Percentiles rank a stretch among this genome's conserved stretches.
phyloP scores from a whole-genome alignment of 2,888 invertebrate species.

The Anaspis maculata region DNA sequence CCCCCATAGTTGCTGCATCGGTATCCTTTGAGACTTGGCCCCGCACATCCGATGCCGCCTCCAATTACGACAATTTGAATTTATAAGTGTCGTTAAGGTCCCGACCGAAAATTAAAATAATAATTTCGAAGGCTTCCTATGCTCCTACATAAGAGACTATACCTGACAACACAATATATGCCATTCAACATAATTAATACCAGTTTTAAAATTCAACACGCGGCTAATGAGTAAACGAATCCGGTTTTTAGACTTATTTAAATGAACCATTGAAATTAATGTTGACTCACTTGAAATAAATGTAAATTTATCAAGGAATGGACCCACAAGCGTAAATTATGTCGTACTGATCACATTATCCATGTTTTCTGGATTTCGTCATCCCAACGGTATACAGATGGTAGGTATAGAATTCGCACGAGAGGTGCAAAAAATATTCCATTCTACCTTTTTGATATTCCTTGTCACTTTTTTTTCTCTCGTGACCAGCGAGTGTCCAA shows the following conservation, averaged over 20 bases:
- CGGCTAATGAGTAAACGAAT: constrained; percentile 27
- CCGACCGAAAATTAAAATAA: constrained; percentile 17
- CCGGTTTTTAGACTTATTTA: constrained; percentile 30
- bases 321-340: constrained; percentile 15
- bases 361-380: no score
- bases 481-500: no score
- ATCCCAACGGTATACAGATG: background rate
- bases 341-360: no score
- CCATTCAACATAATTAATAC: constrained; percentile 27
- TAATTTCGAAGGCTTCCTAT: constrained; percentile 13
- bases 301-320: constrained; percentile 23
- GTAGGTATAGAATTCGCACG: no score
- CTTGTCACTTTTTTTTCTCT: no score
- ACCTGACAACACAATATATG: constrained; percentile 15
- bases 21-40: constrained; percentile 8
- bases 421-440: no score
- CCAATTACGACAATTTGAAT: constrained; percentile 21
- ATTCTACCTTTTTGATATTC: no score
- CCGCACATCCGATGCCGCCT: constrained; percentile 14
- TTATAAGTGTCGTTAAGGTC: constrained; percentile 16
- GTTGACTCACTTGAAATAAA: constrained; percentile 25
- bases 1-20: background rate
- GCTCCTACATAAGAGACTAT: no score
- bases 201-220: constrained; percentile 25
- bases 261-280: constrained; percentile 27